Evolutionary conservation across 1,140 invertebrate genomes (phyloP).

Genomic region (Tribolium madens): DNA sequence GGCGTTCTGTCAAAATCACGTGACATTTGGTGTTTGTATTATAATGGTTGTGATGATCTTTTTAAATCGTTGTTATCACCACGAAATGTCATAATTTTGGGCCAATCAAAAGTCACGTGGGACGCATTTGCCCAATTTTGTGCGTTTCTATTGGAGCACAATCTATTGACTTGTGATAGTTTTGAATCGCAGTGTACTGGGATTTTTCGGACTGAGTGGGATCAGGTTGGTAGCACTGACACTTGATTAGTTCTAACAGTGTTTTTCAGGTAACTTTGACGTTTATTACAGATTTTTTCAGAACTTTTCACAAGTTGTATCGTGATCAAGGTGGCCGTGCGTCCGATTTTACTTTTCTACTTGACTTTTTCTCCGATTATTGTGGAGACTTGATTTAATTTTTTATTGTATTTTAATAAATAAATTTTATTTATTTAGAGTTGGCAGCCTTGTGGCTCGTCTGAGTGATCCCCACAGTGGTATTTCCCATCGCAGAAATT

Average conservation of each 20-base stretch:
- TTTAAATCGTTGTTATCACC: constrained; percentile 56
- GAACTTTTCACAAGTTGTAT: constrained; percentile 40
- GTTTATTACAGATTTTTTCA: constrained; percentile 51
- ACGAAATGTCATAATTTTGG: constrained; percentile 55
- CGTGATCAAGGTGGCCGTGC: constrained; percentile 30
- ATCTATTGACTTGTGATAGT: constrained; percentile 52
- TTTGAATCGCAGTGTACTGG: constrained; percentile 60
- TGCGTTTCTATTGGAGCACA: constrained; percentile 46
- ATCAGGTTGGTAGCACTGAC: constrained; percentile 45
- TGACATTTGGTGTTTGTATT: constrained; percentile 48
- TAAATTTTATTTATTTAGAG: constrained; percentile 35
- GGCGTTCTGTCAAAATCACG: constrained; percentile 29
- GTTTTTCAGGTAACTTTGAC: constrained; percentile 48
- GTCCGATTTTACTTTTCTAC: constrained; percentile 54
- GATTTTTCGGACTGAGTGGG: constrained; percentile 59
- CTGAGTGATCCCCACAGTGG: constrained; percentile 75
- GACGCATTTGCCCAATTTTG: constrained; percentile 52
- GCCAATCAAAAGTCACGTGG: constrained; percentile 48
- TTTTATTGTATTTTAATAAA: constrained; percentile 46
- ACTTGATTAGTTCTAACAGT: not conserved
- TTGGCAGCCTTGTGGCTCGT: constrained; percentile 74
- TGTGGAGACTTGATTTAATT: constrained; percentile 57
- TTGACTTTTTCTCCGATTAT: constrained; percentile 62
- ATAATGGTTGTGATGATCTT: constrained; percentile 34
- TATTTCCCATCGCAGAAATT: constrained; percentile 74